A percentile compares a stretch with the other conserved stretches of the same genome.
These are phyloP conservation scores for Eudasyphora cyanicolor DNA, from an alignment of 2,888 invertebrate species.

Conservation along the genomic window DNA sequence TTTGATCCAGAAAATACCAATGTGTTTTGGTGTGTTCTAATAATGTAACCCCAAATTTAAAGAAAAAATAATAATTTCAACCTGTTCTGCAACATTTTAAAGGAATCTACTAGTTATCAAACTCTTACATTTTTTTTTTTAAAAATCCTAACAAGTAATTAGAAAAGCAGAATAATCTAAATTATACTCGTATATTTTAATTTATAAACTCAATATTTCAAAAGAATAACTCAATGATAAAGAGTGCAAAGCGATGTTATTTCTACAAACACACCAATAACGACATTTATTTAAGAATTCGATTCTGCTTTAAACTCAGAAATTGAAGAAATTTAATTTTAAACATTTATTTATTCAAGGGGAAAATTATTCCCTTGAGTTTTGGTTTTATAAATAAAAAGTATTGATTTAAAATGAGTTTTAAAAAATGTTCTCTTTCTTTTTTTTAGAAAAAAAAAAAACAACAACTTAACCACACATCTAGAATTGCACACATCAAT, in stretches of 20 bases:
- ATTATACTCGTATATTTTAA: no score
- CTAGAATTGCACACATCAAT: conserved; percentile 47
- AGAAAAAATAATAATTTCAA: no score
- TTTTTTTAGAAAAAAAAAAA: conserved; percentile 28
- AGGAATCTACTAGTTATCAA: no score
- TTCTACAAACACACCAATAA: conserved; percentile 5
- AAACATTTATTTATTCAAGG: background rate
- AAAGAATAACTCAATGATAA: background rate
- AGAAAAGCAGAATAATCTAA: no score
- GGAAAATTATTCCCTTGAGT: background rate
- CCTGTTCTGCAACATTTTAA: no score
- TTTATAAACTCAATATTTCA: no score
- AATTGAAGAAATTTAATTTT: background rate
- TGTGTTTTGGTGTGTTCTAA: no score
- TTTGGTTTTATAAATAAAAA: conserved; percentile 7
- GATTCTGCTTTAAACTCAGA: background rate
- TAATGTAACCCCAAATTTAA: no score
- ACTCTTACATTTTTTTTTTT: no score
- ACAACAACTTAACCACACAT: conserved; percentile 57
- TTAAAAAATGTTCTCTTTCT: conserved; percentile 17
- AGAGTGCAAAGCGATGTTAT: background rate
- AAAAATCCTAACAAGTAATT: no score
- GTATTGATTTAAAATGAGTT: conserved; percentile 34
- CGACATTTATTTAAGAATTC: conserved; percentile 4
- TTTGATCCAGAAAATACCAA: no score